Evolutionary conservation across 2,888 invertebrate genomes (phyloP).

Genomic region (Punctoribates punctum): DNA sequence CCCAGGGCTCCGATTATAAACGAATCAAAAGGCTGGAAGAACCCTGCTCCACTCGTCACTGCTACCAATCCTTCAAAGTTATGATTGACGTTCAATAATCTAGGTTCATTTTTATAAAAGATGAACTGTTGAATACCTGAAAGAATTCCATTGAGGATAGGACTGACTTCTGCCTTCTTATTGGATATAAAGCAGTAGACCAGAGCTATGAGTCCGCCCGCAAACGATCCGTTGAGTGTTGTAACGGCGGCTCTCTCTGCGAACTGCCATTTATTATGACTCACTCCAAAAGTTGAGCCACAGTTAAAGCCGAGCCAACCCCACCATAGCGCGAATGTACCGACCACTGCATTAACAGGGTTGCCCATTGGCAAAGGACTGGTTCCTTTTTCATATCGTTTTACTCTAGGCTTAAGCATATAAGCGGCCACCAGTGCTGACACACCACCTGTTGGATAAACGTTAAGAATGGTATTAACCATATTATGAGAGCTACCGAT

Average conservation of each 20-base stretch:
- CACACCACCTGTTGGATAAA: constrained; percentile 54
- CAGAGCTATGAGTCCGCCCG: constrained; percentile 48
- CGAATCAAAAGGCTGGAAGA: constrained; percentile 81
- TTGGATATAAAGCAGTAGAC: constrained; percentile 47
- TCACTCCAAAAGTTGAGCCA: constrained; percentile 54
- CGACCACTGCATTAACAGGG: constrained; percentile 48
- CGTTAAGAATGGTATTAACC: not conserved
- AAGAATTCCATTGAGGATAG: constrained; percentile 80
- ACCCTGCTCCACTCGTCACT: constrained; percentile 52
- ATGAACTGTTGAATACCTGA: constrained; percentile 71
- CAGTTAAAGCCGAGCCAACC: constrained; percentile 55
- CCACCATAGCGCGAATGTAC: constrained; percentile 53
- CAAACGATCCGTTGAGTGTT: constrained; percentile 52
- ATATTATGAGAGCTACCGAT: constrained; percentile 61
- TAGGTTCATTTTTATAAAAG: no score
- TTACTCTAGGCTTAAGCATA: constrained; percentile 52
- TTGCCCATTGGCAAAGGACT: constrained; percentile 48
- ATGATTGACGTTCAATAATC: no score
- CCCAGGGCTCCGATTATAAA: constrained; percentile 76
- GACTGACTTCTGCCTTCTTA: constrained; percentile 70
- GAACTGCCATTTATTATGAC: constrained; percentile 52
- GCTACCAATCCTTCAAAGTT: constrained; percentile 34
- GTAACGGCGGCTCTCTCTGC: constrained; percentile 51
- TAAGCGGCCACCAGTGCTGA: constrained; percentile 80
- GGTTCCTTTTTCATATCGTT: constrained; percentile 48